phyloP scores from a whole-genome alignment of 1,140 invertebrate genomes.

The Lordiphosa collinella region DNA sequence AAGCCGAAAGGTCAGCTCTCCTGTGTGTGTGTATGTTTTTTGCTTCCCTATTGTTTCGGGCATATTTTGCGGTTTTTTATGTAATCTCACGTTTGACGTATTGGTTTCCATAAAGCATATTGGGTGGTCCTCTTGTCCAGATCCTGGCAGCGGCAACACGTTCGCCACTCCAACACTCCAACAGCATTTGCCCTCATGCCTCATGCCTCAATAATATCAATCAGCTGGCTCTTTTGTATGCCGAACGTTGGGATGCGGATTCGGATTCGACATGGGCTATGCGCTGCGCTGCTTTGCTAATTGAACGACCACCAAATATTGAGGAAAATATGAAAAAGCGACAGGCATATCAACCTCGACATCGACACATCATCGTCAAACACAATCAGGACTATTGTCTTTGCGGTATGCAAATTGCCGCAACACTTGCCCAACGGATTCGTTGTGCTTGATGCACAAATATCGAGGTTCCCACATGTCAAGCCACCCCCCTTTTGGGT shows the following conservation, averaged over 20 bases:
- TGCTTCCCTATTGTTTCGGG: constrained; percentile 27
- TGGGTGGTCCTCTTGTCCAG: constrained; percentile 30
- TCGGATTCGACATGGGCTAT: constrained; percentile 6
- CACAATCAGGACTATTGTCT: constrained; percentile 18
- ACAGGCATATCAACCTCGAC: neutral
- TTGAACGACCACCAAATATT: constrained; percentile 20
- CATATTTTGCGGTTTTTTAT: constrained; percentile 57
- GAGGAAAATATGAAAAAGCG: neutral
- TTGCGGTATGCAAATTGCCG: constrained; percentile 12
- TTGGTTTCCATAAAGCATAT: constrained; percentile 41
- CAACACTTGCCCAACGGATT: neutral
- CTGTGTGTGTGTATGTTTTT: constrained; percentile 9
- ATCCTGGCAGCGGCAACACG: constrained; percentile 34
- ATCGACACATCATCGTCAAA: constrained; percentile 1
- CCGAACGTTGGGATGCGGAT: neutral
- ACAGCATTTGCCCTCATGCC: constrained; percentile 22
- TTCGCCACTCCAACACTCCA: constrained; percentile 9
- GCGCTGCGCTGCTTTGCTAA: constrained; percentile 28
- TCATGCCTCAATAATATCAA: constrained; percentile 12
- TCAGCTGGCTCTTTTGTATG: constrained; percentile 1
- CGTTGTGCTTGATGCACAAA: no score
- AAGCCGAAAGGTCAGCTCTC: constrained; percentile 36
- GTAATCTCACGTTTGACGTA: constrained; percentile 57
- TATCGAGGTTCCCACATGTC: no score
- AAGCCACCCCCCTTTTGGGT: no score